Evolutionary conservation across 2,888 invertebrate genomes (phyloP).

Genomic region (Cloeon dipterum): DNA sequence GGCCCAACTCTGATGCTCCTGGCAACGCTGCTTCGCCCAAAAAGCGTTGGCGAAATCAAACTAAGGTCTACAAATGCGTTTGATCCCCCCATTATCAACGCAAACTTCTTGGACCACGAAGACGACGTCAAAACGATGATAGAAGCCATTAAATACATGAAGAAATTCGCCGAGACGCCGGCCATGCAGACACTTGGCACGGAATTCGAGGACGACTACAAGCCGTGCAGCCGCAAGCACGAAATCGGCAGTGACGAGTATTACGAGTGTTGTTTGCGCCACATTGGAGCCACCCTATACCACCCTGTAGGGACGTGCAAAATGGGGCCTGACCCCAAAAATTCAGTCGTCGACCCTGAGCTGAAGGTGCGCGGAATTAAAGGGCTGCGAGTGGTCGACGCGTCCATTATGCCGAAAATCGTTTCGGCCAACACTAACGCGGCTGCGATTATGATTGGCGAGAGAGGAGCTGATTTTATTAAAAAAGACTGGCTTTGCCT

Average conservation of each 20-base stretch:
- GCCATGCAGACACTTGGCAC: slow-evolving; percentile 32
- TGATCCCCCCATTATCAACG: slow-evolving; percentile 59
- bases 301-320: slow-evolving; percentile 64
- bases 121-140: background rate
- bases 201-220: slow-evolving; percentile 25
- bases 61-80: slow-evolving; percentile 43
- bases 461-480: slow-evolving; percentile 12
- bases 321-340: slow-evolving; percentile 39
- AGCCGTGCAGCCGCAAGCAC: slow-evolving; percentile 30
- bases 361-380: slow-evolving; percentile 12
- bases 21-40: slow-evolving; percentile 47
- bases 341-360: slow-evolving; percentile 12
- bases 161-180: slow-evolving; percentile 22
- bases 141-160: background rate
- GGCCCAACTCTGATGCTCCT: slow-evolving; percentile 29
- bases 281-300: slow-evolving; percentile 64
- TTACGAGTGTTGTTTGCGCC: slow-evolving; percentile 39
- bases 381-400: slow-evolving; percentile 14
- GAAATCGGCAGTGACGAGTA: slow-evolving; percentile 38
- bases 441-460: slow-evolving; percentile 14
- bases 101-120: slow-evolving; percentile 15
- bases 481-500: slow-evolving; percentile 4
- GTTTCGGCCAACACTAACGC: slow-evolving; percentile 15
- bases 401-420: slow-evolving; percentile 15
- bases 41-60: slow-evolving; percentile 41